Percentiles rank a stretch among this genome's conserved stretches.
Evolutionary conservation across 2,113 vertebrate genomes (phyloP).

Genomic region (Myocastor coypus): DNA sequence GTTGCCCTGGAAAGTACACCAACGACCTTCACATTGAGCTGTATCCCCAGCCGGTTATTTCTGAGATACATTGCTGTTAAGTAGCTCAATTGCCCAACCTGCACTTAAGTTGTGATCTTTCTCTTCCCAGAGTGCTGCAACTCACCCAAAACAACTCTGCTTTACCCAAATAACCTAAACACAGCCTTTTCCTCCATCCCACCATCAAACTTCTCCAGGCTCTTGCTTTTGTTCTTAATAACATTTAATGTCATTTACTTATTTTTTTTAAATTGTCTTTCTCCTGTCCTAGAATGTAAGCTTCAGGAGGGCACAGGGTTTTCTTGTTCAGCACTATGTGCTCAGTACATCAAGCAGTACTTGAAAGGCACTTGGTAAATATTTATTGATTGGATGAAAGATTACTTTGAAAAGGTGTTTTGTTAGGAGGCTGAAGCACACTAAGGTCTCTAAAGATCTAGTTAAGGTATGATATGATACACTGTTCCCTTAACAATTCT

Average conservation of each 20-base stretch:
- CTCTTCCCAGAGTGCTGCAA: not conserved
- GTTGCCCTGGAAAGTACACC: not conserved
- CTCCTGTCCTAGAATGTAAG: not conserved
- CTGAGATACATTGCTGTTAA: not conserved
- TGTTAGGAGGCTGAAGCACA: not conserved
- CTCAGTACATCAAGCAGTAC: not conserved
- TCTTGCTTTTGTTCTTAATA: not conserved
- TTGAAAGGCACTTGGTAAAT: not conserved
- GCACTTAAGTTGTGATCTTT: not conserved
- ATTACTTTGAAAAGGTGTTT: not conserved
- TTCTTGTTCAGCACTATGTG: not conserved
- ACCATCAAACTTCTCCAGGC: not conserved
- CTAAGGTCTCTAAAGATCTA: not conserved
- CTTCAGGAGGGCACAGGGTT: not conserved
- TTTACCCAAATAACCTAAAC: not conserved
- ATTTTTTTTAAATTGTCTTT: not conserved
- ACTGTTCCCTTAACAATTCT: not conserved
- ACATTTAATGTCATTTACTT: not conserved
- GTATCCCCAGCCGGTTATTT: not conserved
- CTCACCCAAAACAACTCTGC: not conserved
- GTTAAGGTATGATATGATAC: not conserved
- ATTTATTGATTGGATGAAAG: constrained; percentile 28
- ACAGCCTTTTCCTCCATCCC: not conserved
- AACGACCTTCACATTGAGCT: not conserved
- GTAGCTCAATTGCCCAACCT: not conserved